These are phyloP conservation scores for Neogale vison DNA, from an alignment of 2,113 vertebrate genomes.

Conservation along the genomic window DNA sequence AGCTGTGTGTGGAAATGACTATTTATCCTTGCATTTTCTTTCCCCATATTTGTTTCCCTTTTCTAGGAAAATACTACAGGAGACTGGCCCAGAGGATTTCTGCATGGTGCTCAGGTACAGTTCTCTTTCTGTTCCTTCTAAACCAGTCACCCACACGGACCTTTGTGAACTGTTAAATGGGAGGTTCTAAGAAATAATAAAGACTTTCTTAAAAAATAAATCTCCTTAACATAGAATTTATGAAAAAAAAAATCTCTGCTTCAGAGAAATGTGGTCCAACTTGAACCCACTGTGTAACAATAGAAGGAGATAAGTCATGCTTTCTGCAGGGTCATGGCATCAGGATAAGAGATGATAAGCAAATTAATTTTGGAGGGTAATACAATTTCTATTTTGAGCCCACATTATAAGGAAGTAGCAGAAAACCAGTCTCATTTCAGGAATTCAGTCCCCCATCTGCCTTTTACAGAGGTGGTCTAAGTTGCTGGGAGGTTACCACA, in stretches of 20 bases:
- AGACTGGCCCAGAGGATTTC: neutral
- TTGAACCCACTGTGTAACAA: neutral
- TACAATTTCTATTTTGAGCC: neutral
- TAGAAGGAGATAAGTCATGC: neutral
- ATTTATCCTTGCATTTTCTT: neutral
- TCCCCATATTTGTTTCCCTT: neutral
- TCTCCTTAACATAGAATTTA: neutral
- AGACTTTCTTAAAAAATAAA: neutral
- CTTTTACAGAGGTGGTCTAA: neutral
- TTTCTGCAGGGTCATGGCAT: neutral
- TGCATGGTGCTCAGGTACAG: neutral
- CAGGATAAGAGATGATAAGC: neutral
- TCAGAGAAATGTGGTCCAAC: neutral
- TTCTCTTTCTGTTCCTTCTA: neutral
- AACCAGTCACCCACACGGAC: neutral
- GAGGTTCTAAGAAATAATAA: neutral
- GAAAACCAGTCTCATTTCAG: neutral
- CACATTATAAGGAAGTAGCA: neutral
- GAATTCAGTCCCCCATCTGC: neutral
- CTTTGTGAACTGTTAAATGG: neutral
- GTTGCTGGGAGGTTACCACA: fast-evolving
- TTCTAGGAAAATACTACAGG: neutral
- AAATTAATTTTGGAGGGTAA: neutral
- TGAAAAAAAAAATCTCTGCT: neutral
- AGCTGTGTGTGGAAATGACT: neutral